Percentiles rank a stretch among this genome's conserved stretches.
phyloP scores from a whole-genome alignment of 2,797 vertebrate species.

The Epinephelus awoara region DNA sequence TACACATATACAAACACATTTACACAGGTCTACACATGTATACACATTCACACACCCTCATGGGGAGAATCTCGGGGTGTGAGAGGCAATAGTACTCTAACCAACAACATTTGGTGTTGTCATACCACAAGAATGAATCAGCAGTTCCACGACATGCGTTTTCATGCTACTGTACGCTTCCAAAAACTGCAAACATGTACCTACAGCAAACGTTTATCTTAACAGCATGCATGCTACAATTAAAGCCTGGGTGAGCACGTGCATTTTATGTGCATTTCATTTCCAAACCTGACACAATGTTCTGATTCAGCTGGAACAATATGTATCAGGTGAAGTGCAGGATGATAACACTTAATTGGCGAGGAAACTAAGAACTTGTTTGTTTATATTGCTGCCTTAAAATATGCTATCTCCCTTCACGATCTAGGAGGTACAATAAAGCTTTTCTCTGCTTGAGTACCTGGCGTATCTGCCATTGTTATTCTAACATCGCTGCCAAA shows the following conservation, averaged over 20 bases:
- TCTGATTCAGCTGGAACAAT: neutral
- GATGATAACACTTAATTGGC: slow-evolving; percentile 38
- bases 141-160: slow-evolving; percentile 42
- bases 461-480: slow-evolving; percentile 64
- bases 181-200: slow-evolving; percentile 38
- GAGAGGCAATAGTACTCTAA: slow-evolving; percentile 49
- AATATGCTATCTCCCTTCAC: slow-evolving; percentile 50
- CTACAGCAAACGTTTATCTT: slow-evolving; percentile 28
- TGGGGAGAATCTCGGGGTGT: slow-evolving; percentile 48
- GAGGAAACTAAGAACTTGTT: slow-evolving; percentile 42
- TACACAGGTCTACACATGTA: slow-evolving; percentile 45
- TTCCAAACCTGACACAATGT: neutral
- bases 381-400: slow-evolving; percentile 31
- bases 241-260: neutral
- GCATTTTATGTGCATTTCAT: neutral
- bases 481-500: slow-evolving; percentile 70
- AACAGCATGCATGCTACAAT: slow-evolving; percentile 1
- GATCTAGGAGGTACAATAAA: slow-evolving; percentile 62
- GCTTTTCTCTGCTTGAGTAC: slow-evolving; percentile 63
- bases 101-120: slow-evolving; percentile 70
- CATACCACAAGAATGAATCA: slow-evolving; percentile 73
- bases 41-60: slow-evolving; percentile 43
- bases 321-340: slow-evolving; percentile 12
- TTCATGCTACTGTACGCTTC: slow-evolving; percentile 47
- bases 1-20: slow-evolving; percentile 50